phyloP scores from a whole-genome alignment of 2,888 invertebrate species.

The Eupithecia centaureata region DNA sequence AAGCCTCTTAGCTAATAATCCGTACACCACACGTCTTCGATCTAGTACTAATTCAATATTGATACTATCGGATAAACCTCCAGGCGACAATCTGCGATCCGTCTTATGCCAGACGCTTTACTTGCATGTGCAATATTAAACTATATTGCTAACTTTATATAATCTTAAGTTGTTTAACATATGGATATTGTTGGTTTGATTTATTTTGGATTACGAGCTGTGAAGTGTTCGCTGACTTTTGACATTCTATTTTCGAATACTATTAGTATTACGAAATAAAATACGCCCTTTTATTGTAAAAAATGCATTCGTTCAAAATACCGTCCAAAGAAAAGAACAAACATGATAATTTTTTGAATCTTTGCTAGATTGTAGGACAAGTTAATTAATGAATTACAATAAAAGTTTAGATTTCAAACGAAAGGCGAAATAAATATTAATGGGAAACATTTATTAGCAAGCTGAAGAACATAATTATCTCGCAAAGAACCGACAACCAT shows the following conservation, averaged over 20 bases:
- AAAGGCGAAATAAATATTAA: too few species aligned
- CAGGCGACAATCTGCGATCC: slow-evolving; percentile 55
- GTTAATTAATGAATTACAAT: too few species aligned
- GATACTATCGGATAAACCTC: slow-evolving; percentile 42
- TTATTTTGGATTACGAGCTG: not conserved
- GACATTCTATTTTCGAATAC: not conserved
- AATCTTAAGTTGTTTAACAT: not conserved
- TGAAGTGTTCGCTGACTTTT: not conserved
- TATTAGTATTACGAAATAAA: not conserved
- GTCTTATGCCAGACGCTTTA: slow-evolving; percentile 45
- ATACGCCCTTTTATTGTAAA: not conserved
- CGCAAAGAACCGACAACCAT: too few species aligned
- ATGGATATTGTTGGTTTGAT: not conserved
- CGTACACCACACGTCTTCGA: slow-evolving; percentile 15
- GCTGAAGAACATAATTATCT: too few species aligned
- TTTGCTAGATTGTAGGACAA: too few species aligned
- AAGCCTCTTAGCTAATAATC: not conserved
- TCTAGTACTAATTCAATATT: slow-evolving; percentile 29
- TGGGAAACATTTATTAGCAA: too few species aligned
- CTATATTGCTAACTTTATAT: slow-evolving; percentile 12
- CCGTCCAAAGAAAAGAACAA: too few species aligned
- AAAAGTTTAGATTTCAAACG: too few species aligned
- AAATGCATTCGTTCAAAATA: not conserved
- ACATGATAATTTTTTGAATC: too few species aligned
- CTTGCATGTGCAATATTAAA: slow-evolving; percentile 26